These are phyloP conservation scores for Dinoponera quadriceps DNA, from an alignment of 1,140 invertebrate species.

Conservation along the genomic window DNA sequence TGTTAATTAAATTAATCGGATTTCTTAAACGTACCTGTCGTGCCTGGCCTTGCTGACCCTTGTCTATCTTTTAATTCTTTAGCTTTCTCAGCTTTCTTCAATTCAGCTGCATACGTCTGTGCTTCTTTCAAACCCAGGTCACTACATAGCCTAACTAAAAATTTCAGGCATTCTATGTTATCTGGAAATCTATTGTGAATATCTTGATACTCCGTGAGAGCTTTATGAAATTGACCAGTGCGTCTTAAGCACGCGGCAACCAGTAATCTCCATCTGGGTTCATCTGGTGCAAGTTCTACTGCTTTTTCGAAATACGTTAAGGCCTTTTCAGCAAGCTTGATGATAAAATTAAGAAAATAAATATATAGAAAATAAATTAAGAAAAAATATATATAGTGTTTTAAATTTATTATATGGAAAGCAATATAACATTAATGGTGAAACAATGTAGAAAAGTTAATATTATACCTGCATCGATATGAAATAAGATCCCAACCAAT, in stretches of 20 bases:
- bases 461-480: slow-evolving; percentile 92
- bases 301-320: slow-evolving; percentile 95
- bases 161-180: slow-evolving; percentile 94
- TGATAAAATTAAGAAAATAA: slow-evolving; percentile 2
- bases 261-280: slow-evolving; percentile 94
- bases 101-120: slow-evolving; percentile 91
- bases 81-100: slow-evolving; percentile 94
- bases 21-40: slow-evolving; percentile 62
- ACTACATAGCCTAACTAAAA: slow-evolving; percentile 92
- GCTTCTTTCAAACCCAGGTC: slow-evolving; percentile 94
- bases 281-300: slow-evolving; percentile 93
- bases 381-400: background rate
- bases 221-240: slow-evolving; percentile 94
- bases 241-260: slow-evolving; percentile 94
- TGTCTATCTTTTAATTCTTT: slow-evolving; percentile 89
- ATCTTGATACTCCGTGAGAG: slow-evolving; percentile 92
- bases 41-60: slow-evolving; percentile 87
- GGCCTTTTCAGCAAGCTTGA: slow-evolving; percentile 92
- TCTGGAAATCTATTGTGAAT: slow-evolving; percentile 93
- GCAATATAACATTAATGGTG: slow-evolving; percentile 3
- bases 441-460: slow-evolving; percentile 16
- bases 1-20: background rate
- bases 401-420: slow-evolving; percentile 7
- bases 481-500: slow-evolving; percentile 97
- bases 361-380: no score